Conservation (phyloP, 1,140 invertebrate species). For the Chrysoperla carnea region DNA sequence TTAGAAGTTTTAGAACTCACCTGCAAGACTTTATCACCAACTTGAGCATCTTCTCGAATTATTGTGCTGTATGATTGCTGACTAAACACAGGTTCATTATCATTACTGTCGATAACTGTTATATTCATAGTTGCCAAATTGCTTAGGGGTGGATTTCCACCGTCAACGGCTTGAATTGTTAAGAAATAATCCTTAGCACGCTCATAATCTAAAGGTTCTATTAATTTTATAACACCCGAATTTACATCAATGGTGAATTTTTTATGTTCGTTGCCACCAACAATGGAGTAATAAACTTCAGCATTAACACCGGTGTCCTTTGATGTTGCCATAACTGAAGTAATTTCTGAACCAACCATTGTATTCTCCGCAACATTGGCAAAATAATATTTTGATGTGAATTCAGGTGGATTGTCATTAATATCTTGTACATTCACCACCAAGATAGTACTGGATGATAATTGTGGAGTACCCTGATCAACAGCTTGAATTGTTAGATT, state of each 20-base stretch:
- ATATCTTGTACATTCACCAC: conserved; percentile 59
- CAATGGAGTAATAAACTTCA: conserved; percentile 75
- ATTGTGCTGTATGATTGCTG: conserved; percentile 62
- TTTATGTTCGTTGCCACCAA: conserved; percentile 74
- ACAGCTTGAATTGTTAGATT: conserved; percentile 65
- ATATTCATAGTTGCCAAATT: conserved; percentile 80
- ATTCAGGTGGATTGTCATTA: conserved; percentile 90
- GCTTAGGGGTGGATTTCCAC: conserved; percentile 65
- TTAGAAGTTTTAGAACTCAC: conserved; percentile 24
- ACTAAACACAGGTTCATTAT: conserved; percentile 71
- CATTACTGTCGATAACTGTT: conserved; percentile 72
- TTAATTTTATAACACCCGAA: conserved; percentile 55
- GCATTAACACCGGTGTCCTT: conserved; percentile 86
- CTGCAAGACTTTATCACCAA: conserved; percentile 51
- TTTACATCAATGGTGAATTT: conserved; percentile 62
- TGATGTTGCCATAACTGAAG: conserved; percentile 74
- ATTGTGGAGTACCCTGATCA: conserved; percentile 56
- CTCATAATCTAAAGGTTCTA: conserved; percentile 71
- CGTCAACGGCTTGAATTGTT: conserved; percentile 79
- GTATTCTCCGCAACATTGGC: conserved; percentile 57
- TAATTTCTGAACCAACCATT: conserved; percentile 54
- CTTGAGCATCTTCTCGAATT: conserved; percentile 58
- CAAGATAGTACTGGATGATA: conserved; percentile 35
- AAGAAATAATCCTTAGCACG: conserved; percentile 69
- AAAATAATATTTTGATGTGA: conserved; percentile 58